Evolutionary conservation across 1,140 invertebrate species (phyloP), one percentile per base, ranked within the genome.

Genomic region (Megathymus violae): DNA sequence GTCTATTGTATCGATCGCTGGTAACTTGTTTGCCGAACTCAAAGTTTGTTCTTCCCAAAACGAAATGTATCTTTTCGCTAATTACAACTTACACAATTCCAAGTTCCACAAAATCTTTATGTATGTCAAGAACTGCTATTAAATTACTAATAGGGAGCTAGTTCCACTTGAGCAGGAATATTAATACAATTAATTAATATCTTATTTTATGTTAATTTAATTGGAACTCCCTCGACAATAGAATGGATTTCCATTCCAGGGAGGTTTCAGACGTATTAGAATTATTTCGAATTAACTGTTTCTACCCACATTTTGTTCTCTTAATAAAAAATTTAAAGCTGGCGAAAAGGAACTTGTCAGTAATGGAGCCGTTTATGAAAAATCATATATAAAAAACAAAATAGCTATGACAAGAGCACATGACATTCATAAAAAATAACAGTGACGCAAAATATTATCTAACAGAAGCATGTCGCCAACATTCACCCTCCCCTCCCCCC

Each of bases 401-500:
- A n/a, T 44, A 14, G 7, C 1, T n/a, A 44, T 44, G 9, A 44
- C 41, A 19, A 44, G 17, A 19, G 17, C 17, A 19, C n/a, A 16
- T 44, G n/a, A n/a, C n/a, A n/a, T n/a, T n/a, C n/a, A n/a, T n/a
- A n/a, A n/a, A 19, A 10, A 10, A 44, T 44, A 44, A 44, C 16
- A 22, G 40, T 43, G 7, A 19, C 15, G 17, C 15, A 44, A 44
- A 44, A 44, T 44, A 44, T 44, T 44, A 19, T 44, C 17, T 10
- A 19, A 16, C 41, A 19, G 41, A n/a, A 15, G 19, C 41, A 44
- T 22, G 41, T 44, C 41, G 41, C 41, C 41, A n/a, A 44, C 41
- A 19, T 44, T 19, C 41, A 44, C 19, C 19, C 41, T 10, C 41
- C 17, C 19, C 19, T 19, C 19, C 19, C 41, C 17, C 41, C 17